phyloP scores from a whole-genome alignment of 2,113 vertebrate genomes.

The Mustela nigripes region DNA sequence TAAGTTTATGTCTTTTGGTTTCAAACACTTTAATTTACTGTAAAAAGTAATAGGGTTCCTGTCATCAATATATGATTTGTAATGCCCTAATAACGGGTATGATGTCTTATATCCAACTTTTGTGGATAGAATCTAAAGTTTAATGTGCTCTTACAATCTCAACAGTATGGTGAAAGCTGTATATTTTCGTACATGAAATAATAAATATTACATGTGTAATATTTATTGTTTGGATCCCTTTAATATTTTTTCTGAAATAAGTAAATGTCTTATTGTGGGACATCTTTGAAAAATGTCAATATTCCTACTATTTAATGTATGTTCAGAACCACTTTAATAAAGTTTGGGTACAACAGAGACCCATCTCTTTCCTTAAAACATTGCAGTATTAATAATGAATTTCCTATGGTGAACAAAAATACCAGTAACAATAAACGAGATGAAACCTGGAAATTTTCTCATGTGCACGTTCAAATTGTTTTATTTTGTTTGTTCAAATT shows the following conservation, averaged over 20 bases:
- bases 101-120: background rate
- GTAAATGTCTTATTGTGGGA: background rate
- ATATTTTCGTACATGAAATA: background rate
- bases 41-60: conserved; percentile 26
- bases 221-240: background rate
- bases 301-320: background rate
- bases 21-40: conserved; percentile 60
- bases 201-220: background rate
- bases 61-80: background rate
- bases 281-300: conserved; percentile 30
- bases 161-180: background rate
- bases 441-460: conserved; percentile 65
- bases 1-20: conserved; percentile 7
- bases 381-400: conserved; percentile 45
- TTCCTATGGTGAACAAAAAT: conserved; percentile 35
- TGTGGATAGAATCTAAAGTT: background rate
- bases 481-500: conserved; percentile 42
- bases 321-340: conserved; percentile 31
- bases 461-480: conserved; percentile 28
- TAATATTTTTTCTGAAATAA: conserved; percentile 27
- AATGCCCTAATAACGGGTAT: background rate
- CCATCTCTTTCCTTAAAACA: background rate
- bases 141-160: conserved; percentile 12
- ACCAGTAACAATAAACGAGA: conserved; percentile 16
- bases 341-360: background rate